These are phyloP conservation scores for Protophormia terraenovae DNA, from an alignment of 2,888 invertebrate species.

Conservation along the genomic window DNA sequence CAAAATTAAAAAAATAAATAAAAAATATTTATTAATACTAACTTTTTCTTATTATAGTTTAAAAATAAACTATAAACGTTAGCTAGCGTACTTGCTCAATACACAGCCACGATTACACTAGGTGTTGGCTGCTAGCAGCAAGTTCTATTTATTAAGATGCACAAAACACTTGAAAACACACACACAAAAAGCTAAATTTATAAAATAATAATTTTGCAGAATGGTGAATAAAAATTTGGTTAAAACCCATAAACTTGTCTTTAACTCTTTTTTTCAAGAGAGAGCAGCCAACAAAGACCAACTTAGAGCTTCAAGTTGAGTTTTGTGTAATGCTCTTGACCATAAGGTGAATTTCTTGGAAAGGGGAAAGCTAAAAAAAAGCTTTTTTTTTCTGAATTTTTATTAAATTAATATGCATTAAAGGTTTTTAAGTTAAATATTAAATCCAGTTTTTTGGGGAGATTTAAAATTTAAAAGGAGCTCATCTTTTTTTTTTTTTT, in stretches of 20 bases:
- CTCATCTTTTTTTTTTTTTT: no score
- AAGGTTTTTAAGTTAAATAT: conserved; percentile 38
- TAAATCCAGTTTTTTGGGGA: conserved; percentile 47
- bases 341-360: conserved; percentile 16
- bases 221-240: conserved; percentile 74
- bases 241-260: conserved; percentile 30
- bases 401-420: conserved; percentile 46
- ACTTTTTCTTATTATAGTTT: conserved; percentile 65
- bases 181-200: no score
- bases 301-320: not conserved
- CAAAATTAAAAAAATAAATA: no score
- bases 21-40: conserved; percentile 43
- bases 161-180: conserved; percentile 56
- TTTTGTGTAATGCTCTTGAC: no score
- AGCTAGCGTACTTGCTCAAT: conserved; percentile 79
- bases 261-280: no score
- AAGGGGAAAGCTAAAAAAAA: conserved; percentile 51
- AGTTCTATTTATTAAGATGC: conserved; percentile 82
- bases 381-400: conserved; percentile 4
- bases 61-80: conserved; percentile 71
- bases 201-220: conserved; percentile 60
- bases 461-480: not conserved
- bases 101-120: conserved; percentile 82
- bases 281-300: not conserved
- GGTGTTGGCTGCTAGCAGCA: conserved; percentile 80